Percentiles rank a stretch among this genome's conserved stretches.
These are phyloP conservation scores for Cataglyphis livida DNA, from an alignment of 2,888 invertebrate genomes.

Conservation along the genomic window DNA sequence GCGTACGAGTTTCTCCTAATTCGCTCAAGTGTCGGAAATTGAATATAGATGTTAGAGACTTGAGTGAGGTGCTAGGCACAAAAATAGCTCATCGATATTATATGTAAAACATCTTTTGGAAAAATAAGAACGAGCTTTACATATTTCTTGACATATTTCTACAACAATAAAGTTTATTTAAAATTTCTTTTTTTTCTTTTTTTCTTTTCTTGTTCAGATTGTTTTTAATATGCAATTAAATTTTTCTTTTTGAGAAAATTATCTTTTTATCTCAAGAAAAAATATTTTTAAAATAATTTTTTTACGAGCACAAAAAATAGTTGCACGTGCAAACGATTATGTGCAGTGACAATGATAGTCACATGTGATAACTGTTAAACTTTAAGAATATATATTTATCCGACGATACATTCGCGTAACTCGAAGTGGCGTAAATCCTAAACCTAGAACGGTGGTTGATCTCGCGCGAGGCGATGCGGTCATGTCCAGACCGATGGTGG, in stretches of 20 bases:
- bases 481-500: constrained; percentile 72
- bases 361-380: not conserved
- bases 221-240: not conserved
- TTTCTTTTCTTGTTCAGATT: not conserved
- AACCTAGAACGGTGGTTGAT: constrained; percentile 49
- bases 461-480: constrained; percentile 46
- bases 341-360: not conserved
- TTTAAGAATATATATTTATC: not conserved
- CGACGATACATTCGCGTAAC: constrained; percentile 21
- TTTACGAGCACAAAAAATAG: not conserved
- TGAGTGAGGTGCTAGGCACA: not conserved
- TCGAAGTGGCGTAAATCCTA: constrained; percentile 46
- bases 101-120: not conserved
- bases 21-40: constrained; percentile 34
- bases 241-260: not conserved
- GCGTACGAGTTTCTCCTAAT: constrained; percentile 36
- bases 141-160: not conserved
- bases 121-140: not conserved
- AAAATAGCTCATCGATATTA: constrained; percentile 27
- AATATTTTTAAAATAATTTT: not conserved
- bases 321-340: not conserved
- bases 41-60: not conserved
- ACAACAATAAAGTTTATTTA: too few relatives aligned
- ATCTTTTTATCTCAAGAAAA: not conserved
- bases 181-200: not conserved